These are phyloP conservation scores for Brachirus orientalis DNA, from an alignment of 2,113 vertebrate species.

Conservation along the genomic window DNA sequence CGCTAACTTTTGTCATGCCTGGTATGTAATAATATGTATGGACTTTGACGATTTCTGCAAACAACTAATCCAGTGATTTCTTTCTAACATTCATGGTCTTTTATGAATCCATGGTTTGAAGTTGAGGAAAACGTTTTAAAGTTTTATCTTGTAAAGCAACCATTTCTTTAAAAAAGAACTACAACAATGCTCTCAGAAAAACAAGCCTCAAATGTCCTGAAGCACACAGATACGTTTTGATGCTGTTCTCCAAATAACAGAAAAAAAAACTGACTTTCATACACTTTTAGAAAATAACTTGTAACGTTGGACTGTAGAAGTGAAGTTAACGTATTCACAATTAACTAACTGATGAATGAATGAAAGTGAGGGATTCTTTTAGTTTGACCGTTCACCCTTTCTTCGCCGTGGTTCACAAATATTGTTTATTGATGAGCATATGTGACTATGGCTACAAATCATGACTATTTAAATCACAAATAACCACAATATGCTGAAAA, in stretches of 20 bases:
- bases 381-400: not conserved
- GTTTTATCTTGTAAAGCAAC: not conserved
- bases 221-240: not conserved
- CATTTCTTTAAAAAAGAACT: not conserved
- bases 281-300: not conserved
- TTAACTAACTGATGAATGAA: not conserved
- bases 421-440: too few relatives aligned
- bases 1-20: not conserved
- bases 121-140: too few relatives aligned
- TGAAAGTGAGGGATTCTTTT: not conserved
- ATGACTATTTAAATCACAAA: too few relatives aligned
- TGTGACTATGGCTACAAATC: too few relatives aligned
- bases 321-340: not conserved
- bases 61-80: too few relatives aligned
- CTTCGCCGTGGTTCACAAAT: too few relatives aligned
- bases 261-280: not conserved
- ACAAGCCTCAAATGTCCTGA: not conserved
- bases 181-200: not conserved
- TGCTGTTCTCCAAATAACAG: not conserved
- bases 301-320: not conserved
- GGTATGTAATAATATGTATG: too few relatives aligned
- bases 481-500: too few relatives aligned
- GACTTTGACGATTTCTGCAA: too few relatives aligned
- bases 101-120: too few relatives aligned
- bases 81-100: too few relatives aligned